These are phyloP conservation scores for Caenorhabditis sulstoni DNA, from an alignment of 2,888 invertebrate genomes.

Conservation along the genomic window DNA sequence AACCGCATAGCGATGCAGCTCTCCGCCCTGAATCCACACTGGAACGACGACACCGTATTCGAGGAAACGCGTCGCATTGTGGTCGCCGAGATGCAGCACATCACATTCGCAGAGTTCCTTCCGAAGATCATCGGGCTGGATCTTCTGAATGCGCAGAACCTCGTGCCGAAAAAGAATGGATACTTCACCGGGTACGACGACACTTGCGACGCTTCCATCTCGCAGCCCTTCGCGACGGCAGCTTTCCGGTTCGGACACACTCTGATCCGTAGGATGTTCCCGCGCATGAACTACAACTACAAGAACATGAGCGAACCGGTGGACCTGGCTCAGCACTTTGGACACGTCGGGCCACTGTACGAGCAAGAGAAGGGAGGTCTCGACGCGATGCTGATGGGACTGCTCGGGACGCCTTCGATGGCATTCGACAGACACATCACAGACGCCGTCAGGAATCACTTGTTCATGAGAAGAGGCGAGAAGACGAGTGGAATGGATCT, in stretches of 20 bases:
- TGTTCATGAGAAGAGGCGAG: slow-evolving; percentile 90
- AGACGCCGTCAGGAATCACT: slow-evolving; percentile 84
- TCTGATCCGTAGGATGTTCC: slow-evolving; percentile 88
- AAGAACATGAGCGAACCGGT: slow-evolving; percentile 78
- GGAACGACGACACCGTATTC: slow-evolving; percentile 81
- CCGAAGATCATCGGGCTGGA: slow-evolving; percentile 89
- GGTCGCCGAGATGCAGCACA: slow-evolving; percentile 84
- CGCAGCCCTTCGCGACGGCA: slow-evolving; percentile 89
- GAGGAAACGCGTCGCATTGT: slow-evolving; percentile 82
- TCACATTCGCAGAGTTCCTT: slow-evolving; percentile 83
- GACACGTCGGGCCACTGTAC: slow-evolving; percentile 78
- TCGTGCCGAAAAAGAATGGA: slow-evolving; percentile 86
- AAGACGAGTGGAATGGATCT: slow-evolving; percentile 94
- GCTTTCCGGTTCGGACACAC: slow-evolving; percentile 86
- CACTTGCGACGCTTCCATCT: slow-evolving; percentile 87
- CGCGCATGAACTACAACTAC: slow-evolving; percentile 82
- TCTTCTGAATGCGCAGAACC: slow-evolving; percentile 83
- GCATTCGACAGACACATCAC: slow-evolving; percentile 80
- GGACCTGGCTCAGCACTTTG: slow-evolving; percentile 77
- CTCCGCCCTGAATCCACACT: slow-evolving; percentile 78
- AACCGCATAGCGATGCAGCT: slow-evolving; percentile 78
- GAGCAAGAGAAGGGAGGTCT: slow-evolving; percentile 75
- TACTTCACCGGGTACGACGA: slow-evolving; percentile 84
- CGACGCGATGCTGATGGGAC: slow-evolving; percentile 79
- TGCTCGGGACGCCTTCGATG: slow-evolving; percentile 80